These are phyloP conservation scores for Iphiclides podalirius DNA, from an alignment of 2,888 invertebrate genomes.

Conservation along the genomic window DNA sequence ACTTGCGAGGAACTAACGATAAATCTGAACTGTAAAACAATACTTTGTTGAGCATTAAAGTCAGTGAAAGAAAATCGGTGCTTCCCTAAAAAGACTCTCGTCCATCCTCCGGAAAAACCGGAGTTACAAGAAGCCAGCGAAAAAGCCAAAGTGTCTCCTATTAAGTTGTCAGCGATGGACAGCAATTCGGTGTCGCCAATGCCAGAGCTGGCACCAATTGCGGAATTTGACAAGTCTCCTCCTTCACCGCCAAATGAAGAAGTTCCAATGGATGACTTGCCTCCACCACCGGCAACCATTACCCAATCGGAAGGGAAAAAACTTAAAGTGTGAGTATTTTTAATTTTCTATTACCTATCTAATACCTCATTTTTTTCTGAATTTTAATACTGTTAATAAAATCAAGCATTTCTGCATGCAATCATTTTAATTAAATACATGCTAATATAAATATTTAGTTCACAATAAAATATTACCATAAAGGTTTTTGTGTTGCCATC, in stretches of 20 bases:
- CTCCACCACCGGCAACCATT: constrained; percentile 82
- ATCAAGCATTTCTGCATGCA: too few species aligned
- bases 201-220: constrained; percentile 84
- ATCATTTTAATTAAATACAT: too few species aligned
- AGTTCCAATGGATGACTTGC: constrained; percentile 83
- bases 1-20: too few species aligned
- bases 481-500: constrained; percentile 16
- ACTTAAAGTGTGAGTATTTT: constrained; percentile 66
- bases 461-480: too few species aligned
- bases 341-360: too few species aligned
- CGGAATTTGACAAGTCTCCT: constrained; percentile 85
- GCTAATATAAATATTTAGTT: too few species aligned
- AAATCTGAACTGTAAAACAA: too few species aligned
- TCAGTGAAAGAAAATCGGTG: constrained; percentile 15
- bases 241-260: constrained; percentile 82
- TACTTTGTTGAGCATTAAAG: not conserved
- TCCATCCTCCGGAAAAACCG: constrained; percentile 52
- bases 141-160: constrained; percentile 77
- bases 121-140: constrained; percentile 45
- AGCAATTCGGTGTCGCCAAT: constrained; percentile 85
- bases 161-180: constrained; percentile 82
- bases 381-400: too few species aligned
- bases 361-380: too few species aligned
- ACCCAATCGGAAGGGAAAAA: constrained; percentile 79
- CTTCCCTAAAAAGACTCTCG: not conserved